phyloP scores from a whole-genome alignment of 1,140 invertebrate species.

The Lepidurus packardi region DNA sequence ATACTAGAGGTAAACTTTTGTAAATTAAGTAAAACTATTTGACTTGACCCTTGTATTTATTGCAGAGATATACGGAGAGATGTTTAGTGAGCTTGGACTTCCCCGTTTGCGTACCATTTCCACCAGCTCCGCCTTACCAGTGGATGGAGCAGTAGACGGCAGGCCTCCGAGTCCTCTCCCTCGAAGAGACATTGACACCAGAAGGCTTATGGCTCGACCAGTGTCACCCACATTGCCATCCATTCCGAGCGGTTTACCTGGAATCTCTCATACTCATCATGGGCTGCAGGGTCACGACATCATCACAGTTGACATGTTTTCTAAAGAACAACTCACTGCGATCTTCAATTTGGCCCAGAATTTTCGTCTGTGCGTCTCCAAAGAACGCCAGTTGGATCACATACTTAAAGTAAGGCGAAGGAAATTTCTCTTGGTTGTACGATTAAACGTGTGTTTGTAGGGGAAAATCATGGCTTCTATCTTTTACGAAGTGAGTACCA shows the following conservation, averaged over 20 bases:
- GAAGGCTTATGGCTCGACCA: conserved; percentile 26
- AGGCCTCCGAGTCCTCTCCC: conserved; percentile 24
- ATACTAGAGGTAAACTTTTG: conserved; percentile 24
- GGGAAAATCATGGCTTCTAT: conserved; percentile 93
- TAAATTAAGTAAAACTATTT: neutral
- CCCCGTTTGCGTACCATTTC: conserved; percentile 29
- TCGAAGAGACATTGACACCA: neutral
- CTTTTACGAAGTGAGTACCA: conserved; percentile 95
- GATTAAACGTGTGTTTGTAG: conserved; percentile 43
- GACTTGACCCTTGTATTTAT: neutral
- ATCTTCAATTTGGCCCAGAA: conserved; percentile 91
- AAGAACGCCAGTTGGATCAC: conserved; percentile 76
- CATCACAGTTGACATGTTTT: conserved; percentile 77
- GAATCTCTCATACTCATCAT: conserved; percentile 40
- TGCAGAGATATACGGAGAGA: conserved; percentile 39
- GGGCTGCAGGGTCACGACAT: conserved; percentile 72
- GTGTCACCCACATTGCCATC: conserved; percentile 27
- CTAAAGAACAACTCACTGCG: conserved; percentile 83
- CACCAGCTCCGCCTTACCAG: conserved; percentile 24
- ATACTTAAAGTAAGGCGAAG: conserved; percentile 60
- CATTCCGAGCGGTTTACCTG: conserved; percentile 26
- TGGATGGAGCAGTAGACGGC: neutral
- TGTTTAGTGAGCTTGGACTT: conserved; percentile 40
- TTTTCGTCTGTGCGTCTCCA: conserved; percentile 71
- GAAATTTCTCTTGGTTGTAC: neutral